Percentiles rank a stretch among this genome's conserved stretches.
phyloP scores from a whole-genome alignment of 1,140 invertebrate genomes.

The Zaprionus davidi region DNA sequence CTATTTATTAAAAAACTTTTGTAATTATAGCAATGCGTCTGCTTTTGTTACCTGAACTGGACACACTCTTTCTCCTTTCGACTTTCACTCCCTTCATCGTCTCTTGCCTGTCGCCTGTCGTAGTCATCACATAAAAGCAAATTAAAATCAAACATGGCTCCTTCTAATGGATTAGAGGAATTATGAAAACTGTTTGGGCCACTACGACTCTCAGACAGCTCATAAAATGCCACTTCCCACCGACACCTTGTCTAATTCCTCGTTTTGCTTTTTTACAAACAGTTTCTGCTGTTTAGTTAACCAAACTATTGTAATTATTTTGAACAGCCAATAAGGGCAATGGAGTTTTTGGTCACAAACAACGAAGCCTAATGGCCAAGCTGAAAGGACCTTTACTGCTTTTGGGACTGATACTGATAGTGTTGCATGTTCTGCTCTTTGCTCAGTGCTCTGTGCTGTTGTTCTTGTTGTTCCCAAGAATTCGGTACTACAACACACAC shows the following conservation, averaged over 20 bases:
- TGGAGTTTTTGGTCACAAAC: slow-evolving; percentile 46
- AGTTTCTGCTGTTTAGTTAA: slow-evolving; percentile 1
- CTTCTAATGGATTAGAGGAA: slow-evolving; percentile 43
- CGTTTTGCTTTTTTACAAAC: background rate
- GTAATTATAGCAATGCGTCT: slow-evolving; percentile 74
- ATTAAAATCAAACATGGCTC: slow-evolving; percentile 50
- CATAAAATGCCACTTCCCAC: slow-evolving; percentile 19
- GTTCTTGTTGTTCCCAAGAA: slow-evolving; percentile 39
- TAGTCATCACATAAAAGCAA: slow-evolving; percentile 53
- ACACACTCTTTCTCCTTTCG: slow-evolving; percentile 39
- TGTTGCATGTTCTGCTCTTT: slow-evolving; percentile 16
- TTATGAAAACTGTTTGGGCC: slow-evolving; percentile 35
- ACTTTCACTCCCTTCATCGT: background rate
- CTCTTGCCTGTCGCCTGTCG: background rate
- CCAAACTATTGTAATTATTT: slow-evolving; percentile 78
- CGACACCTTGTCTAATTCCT: background rate
- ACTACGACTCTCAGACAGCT: slow-evolving; percentile 26
- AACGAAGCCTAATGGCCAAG: slow-evolving; percentile 54
- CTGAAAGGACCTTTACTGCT: slow-evolving; percentile 53
- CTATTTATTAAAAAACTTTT: slow-evolving; percentile 79
- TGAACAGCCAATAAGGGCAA: slow-evolving; percentile 73
- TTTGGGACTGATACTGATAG: slow-evolving; percentile 33
- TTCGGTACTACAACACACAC: slow-evolving; percentile 34
- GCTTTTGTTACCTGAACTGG: slow-evolving; percentile 53
- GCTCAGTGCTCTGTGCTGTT: slow-evolving; percentile 39